Conservation (phyloP, 2,888 invertebrate species). For the Melanostoma mellinum region DNA sequence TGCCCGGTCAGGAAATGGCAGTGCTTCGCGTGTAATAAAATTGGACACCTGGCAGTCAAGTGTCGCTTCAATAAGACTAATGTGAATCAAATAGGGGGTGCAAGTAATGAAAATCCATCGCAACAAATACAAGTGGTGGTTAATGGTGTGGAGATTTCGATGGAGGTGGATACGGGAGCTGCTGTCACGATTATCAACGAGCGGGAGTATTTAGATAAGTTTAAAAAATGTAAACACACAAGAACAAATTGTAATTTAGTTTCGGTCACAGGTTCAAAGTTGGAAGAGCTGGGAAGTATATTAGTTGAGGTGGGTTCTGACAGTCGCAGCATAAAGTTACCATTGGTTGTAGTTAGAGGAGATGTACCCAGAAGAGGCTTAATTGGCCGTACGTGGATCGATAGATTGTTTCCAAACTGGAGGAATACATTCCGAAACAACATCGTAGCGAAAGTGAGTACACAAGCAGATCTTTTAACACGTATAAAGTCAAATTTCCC, state of each 20-base stretch:
- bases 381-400: not conserved
- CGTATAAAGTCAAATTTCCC: constrained; percentile 5
- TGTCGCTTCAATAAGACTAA: not conserved
- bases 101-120: not conserved
- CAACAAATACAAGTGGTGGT: constrained; percentile 3
- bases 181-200: constrained; percentile 1
- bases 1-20: not conserved
- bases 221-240: constrained; percentile 1
- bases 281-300: not conserved
- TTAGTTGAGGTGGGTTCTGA: constrained; percentile 3
- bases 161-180: not conserved
- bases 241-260: constrained; percentile 7
- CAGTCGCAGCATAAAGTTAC: constrained; percentile 11
- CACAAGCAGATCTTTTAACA: constrained; percentile 10
- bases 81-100: constrained; percentile 1
- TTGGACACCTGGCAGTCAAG: no score
- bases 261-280: constrained; percentile 8
- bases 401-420: constrained; percentile 2
- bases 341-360: constrained; percentile 12
- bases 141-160: not conserved
- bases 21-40: no score
- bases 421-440: constrained; percentile 16
- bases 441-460: not conserved
- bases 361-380: not conserved
- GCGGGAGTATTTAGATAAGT: not conserved